Evolutionary conservation across 2,888 invertebrate genomes (phyloP), one percentile per base, ranked within the genome.

Genomic region (Phorcus lineatus): DNA sequence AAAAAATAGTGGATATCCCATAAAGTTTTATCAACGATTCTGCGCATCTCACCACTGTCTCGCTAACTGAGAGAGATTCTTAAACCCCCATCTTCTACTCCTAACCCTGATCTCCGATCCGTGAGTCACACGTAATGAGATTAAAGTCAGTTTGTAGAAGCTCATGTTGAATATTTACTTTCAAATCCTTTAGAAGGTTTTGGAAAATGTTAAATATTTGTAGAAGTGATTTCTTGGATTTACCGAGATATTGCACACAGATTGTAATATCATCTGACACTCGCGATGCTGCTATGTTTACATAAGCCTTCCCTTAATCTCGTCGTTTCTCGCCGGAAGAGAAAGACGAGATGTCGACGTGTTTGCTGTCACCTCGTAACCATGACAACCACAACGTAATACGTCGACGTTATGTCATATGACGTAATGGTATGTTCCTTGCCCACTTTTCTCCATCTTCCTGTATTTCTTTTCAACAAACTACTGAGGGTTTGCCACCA

Each of bases 261-360:
- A 28, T 36, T 70, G 70, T 70, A 36, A 70, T 70, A 70, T 70
- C 19, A 70, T 70, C 70, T 70, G 36, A 36, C 70, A 36, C n/a
- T 70, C 36, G 3, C 19, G 70, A 40, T 47, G 13, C 19, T 31
- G 70, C 11, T 19, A 40, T 11, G 70, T 36, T 70, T 28, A 40
- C 70, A 70, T 40, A 36, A 19, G 19, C 31, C 31, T 70, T 31
- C 40, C 40, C 19, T n/a, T 36, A 70, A 19, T 70, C 17, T 70
- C 70, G 36, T 19, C 19, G 16, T 31, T 70, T 36, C 17, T 19
- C 19, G 36, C 13, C n/a, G 40, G 62, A 28, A 17, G 70, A 40
- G 36, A 70, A 40, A 36, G 70, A 70, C 11, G 36, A 31, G 31
- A 31, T 70, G 40, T 40, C 17, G 70, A 40, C 70, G 36, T 36